Base-by-base conservation (phyloP, 1,140 invertebrate genomes). In the Dendroctonus valens region DNA sequence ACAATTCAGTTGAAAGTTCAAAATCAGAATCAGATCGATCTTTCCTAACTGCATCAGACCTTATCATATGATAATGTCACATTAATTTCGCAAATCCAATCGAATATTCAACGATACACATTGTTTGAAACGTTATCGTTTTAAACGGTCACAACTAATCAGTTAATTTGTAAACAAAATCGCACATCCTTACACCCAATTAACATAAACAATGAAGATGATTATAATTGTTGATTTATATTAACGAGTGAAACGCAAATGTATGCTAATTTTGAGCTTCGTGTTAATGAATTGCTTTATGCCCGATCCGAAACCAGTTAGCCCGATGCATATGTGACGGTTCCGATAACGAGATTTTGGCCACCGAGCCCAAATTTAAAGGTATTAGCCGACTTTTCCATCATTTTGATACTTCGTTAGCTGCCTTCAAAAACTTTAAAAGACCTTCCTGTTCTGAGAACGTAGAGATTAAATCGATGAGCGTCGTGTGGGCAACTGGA, bases 141-240 rank as follows among this genome's bases (percentile, higher is more conserved):
- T 51, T 51, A 7, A 51, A 11, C 14, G 40, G 26, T 54, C 42
- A 12, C 8, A 39, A 42, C 55, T 61, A 61, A 61, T 61, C 38
- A 61, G 39, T 52, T 64, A 64, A 64, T 55, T 55, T 39, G 61
- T 57, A 55, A 64, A 64, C 61, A 64, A 64, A 64, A 55, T 57
- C 51, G 15, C 51, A 40, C 46, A 64, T 64, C 50, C 61, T 55
- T 55, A 64, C 61, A 39, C 41, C 15, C 51, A 55, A 64, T 64
- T 64, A 64, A 46, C 61, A 64, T 64, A 64, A 64, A 64, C 52
- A 64, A 64, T 64, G 41, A 57, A 54, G 51, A 62, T 51, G 60
- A 57, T 64, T 55, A 64, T 64, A 55, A 64, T 64, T 64, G 61
- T 64, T 64, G 61, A 64, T 64, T 64, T 64, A 64, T 64, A 64